Percentiles rank a stretch among this genome's conserved stretches.
These are phyloP conservation scores for Charina bottae DNA, from an alignment of 2,113 vertebrate genomes.

Conservation along the genomic window DNA sequence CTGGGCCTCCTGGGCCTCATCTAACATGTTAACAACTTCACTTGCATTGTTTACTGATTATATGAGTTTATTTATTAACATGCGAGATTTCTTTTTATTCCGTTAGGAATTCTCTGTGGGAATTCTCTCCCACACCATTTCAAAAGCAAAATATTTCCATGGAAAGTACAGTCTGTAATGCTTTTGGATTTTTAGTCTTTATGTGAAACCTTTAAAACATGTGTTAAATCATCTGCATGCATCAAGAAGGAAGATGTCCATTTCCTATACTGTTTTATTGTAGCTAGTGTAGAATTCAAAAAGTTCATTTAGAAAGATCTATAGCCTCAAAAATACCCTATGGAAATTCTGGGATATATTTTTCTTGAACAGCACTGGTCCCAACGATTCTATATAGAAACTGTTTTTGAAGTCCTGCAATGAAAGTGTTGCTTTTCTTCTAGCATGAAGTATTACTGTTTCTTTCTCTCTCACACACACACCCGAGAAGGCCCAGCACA, in stretches of 20 bases:
- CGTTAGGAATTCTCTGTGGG: not conserved
- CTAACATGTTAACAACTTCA: not conserved
- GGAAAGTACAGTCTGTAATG: not conserved
- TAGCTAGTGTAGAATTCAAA: not conserved
- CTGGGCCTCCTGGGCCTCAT: not conserved
- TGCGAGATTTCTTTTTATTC: not conserved
- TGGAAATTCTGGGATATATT: not conserved
- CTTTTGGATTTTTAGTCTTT: not conserved
- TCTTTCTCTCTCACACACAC: not conserved
- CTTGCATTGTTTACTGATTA: not conserved
- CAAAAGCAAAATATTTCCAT: not conserved
- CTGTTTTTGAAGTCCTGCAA: not conserved
- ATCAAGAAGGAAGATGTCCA: not conserved
- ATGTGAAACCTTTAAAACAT: not conserved
- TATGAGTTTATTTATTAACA: not conserved
- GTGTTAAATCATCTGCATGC: not conserved
- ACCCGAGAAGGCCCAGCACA: not conserved
- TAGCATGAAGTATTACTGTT: not conserved
- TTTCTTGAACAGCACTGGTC: not conserved
- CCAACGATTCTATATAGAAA: not conserved
- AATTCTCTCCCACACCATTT: not conserved
- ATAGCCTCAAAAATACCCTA: not conserved
- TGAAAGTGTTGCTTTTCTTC: not conserved
- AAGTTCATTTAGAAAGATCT: not conserved
- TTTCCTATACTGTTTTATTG: not conserved